phyloP scores from a whole-genome alignment of 2,797 vertebrate genomes.

The Heterohyrax brucei region DNA sequence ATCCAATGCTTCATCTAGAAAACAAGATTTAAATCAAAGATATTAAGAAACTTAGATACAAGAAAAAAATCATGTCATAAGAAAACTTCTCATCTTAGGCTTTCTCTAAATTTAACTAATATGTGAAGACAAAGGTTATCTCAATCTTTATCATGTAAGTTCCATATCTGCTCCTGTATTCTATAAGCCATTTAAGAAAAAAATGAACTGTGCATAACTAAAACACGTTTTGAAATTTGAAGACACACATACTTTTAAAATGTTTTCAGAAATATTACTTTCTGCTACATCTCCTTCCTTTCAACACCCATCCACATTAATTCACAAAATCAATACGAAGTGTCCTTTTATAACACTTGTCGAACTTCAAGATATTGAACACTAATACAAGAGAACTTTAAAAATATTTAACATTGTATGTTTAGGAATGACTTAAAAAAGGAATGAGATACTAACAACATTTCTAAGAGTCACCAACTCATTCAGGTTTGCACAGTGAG shows the following conservation, averaged over 20 bases:
- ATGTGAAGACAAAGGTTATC: constrained; percentile 41
- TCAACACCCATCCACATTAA: constrained; percentile 51
- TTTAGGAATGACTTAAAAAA: constrained; percentile 8
- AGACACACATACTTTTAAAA: neutral
- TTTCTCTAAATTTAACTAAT: constrained; percentile 63
- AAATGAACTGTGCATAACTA: constrained; percentile 53
- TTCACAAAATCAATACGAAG: constrained; percentile 54
- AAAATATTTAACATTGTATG: constrained; percentile 30
- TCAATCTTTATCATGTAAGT: constrained; percentile 25
- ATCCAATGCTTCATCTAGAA: constrained; percentile 97
- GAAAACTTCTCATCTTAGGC: constrained; percentile 63
- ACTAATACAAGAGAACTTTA: constrained; percentile 11
- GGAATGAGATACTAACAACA: constrained; percentile 4
- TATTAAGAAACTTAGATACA: constrained; percentile 67
- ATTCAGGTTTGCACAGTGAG: constrained; percentile 31
- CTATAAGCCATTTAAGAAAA: constrained; percentile 14
- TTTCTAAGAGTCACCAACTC: constrained; percentile 50
- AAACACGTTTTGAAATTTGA: constrained; percentile 59
- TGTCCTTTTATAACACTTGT: constrained; percentile 52
- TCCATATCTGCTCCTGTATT: constrained; percentile 55
- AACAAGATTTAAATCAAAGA: constrained; percentile 81
- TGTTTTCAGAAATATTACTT: constrained; percentile 62
- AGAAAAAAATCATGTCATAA: constrained; percentile 41
- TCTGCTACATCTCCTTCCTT: constrained; percentile 61
- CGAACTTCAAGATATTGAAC: constrained; percentile 4